phyloP scores from a whole-genome alignment of 2,888 invertebrate species.

The Calephelis perditalis region DNA sequence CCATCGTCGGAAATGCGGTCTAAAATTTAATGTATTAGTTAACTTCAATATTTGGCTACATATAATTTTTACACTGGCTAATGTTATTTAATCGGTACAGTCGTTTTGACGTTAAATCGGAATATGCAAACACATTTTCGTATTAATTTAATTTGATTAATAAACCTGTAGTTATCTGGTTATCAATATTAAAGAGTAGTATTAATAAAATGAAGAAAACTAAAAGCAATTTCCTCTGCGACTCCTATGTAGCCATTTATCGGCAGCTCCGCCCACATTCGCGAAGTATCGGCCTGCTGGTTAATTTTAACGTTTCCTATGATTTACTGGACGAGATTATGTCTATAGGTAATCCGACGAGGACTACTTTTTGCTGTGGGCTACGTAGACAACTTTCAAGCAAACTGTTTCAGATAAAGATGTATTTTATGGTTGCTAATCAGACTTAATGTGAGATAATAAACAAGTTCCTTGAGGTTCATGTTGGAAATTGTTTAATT shows the following conservation, averaged over 20 bases:
- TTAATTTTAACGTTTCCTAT: conserved; percentile 41
- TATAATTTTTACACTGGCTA: too few relatives aligned
- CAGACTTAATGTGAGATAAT: too few relatives aligned
- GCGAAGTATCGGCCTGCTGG: conserved; percentile 17
- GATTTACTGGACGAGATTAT: conserved; percentile 52
- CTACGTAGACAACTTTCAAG: conserved; percentile 45
- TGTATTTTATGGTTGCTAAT: background rate
- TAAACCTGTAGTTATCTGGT: background rate
- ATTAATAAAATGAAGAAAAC: conserved; percentile 16
- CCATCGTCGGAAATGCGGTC: too few relatives aligned
- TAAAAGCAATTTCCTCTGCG: conserved; percentile 18
- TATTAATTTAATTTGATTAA: too few relatives aligned
- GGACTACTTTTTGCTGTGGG: conserved; percentile 52
- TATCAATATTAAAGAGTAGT: conserved; percentile 14
- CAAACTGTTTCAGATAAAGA: background rate
- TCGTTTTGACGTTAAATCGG: too few relatives aligned
- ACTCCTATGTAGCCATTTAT: conserved; percentile 23
- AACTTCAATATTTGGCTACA: too few relatives aligned
- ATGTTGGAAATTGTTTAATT: too few relatives aligned
- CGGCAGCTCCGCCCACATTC: conserved; percentile 24
- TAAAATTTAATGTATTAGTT: too few relatives aligned
- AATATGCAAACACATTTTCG: too few relatives aligned
- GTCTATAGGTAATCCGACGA: conserved; percentile 48
- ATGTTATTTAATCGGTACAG: too few relatives aligned
- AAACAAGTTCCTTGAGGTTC: too few relatives aligned